phyloP scores from a whole-genome alignment of 2,113 vertebrate species.

The Alethe diademata region DNA sequence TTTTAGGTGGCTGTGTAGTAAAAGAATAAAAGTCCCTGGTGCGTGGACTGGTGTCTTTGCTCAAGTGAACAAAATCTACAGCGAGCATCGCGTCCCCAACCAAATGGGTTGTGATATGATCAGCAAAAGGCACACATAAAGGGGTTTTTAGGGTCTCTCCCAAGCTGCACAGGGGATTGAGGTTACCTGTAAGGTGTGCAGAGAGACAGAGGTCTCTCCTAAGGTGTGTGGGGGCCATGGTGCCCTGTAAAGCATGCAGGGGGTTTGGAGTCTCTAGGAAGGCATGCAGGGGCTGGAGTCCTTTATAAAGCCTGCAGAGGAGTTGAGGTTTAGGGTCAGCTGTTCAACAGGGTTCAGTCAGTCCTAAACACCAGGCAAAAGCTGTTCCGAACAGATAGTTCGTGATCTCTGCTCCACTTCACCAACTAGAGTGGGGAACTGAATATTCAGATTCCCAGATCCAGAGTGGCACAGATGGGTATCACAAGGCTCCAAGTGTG shows the following conservation, averaged over 20 bases:
- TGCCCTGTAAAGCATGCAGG: background rate
- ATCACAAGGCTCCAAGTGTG: accelerated
- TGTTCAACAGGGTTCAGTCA: background rate
- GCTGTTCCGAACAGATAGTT: background rate
- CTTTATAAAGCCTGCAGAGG: accelerated
- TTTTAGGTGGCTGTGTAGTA: background rate
- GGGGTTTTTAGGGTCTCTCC: background rate
- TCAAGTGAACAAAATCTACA: background rate
- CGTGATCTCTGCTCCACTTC: background rate
- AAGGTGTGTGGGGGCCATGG: accelerated
- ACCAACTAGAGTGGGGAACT: background rate
- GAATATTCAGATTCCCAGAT: background rate
- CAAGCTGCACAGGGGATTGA: background rate
- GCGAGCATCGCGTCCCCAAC: accelerated
- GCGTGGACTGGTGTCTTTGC: background rate
- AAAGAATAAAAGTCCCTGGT: background rate
- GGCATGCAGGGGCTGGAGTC: accelerated
- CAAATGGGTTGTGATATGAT: background rate
- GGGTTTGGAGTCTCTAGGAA: background rate
- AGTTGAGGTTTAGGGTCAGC: background rate
- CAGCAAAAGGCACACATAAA: background rate
- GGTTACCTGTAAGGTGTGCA: background rate
- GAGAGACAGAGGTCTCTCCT: background rate
- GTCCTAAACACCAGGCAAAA: background rate
- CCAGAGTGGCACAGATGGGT: background rate